Conservation (phyloP, 2,797 vertebrate genomes). For the Iguana delicatissima region DNA sequence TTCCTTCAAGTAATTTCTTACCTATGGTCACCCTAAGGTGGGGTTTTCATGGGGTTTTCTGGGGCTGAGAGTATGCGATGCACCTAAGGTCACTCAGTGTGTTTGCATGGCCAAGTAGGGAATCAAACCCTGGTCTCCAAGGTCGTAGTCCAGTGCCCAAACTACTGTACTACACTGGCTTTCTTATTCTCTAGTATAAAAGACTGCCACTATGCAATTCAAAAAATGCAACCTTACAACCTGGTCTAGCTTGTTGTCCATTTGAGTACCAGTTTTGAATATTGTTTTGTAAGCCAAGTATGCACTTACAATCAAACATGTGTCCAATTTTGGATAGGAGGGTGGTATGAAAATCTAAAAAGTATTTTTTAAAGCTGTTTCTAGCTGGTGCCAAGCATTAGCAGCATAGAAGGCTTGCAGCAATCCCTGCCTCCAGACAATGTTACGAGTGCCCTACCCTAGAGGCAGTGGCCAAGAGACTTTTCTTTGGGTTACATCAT, state of each 20-base stretch:
- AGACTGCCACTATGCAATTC: neutral
- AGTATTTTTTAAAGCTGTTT: too few relatives aligned
- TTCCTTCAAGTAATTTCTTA: too few relatives aligned
- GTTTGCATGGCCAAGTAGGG: too few relatives aligned
- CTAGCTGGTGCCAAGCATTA: neutral
- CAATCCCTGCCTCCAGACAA: neutral
- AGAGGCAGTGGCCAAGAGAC: neutral
- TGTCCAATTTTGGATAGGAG: neutral
- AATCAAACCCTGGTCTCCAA: too few relatives aligned
- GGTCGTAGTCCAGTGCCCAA: too few relatives aligned
- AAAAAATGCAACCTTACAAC: neutral
- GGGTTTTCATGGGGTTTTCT: too few relatives aligned
- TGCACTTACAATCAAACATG: neutral
- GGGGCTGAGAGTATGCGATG: too few relatives aligned
- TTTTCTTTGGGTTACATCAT: neutral
- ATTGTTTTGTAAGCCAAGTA: neutral
- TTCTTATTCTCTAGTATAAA: neutral
- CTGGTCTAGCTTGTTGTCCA: neutral
- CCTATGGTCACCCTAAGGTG: too few relatives aligned
- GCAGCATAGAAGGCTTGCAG: neutral
- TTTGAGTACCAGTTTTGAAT: neutral
- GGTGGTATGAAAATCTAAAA: too few relatives aligned
- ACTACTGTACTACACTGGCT: too few relatives aligned
- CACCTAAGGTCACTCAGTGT: too few relatives aligned
- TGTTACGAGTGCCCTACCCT: neutral